These are phyloP conservation scores for cat (Felis catus) DNA, from an alignment of 2,113 vertebrate species.

Conservation along the genomic window DNA sequence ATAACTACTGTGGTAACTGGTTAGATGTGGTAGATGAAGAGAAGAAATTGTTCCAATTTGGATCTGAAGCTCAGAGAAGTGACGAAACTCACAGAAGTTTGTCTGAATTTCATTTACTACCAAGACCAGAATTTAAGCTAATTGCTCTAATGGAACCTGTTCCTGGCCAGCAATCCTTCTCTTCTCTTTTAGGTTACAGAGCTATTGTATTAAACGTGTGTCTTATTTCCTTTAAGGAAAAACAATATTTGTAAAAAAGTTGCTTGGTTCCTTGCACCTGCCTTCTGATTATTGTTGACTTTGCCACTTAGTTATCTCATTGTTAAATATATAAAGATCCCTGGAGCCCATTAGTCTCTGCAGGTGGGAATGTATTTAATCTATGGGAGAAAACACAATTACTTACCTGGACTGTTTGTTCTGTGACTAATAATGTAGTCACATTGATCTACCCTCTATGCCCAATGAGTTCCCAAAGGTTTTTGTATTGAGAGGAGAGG, in stretches of 20 bases:
- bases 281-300: conserved; percentile 73
- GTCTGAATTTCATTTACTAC: background rate
- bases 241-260: conserved; percentile 69
- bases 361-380: conserved; percentile 72
- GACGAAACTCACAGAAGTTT: conserved; percentile 1
- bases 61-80: background rate
- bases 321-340: conserved; percentile 70
- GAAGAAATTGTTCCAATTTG: conserved; percentile 39
- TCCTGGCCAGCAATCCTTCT: conserved; percentile 19
- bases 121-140: background rate
- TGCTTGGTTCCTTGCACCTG: conserved; percentile 68
- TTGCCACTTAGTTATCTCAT: conserved; percentile 69
- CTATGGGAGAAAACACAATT: conserved; percentile 73
- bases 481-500: background rate
- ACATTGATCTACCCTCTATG: conserved; percentile 46
- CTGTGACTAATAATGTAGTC: conserved; percentile 69
- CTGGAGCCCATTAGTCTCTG: conserved; percentile 55
- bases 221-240: conserved; percentile 69
- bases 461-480: background rate
- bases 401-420: conserved; percentile 73
- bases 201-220: conserved; percentile 58
- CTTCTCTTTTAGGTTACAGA: conserved; percentile 54
- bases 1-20: background rate
- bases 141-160: background rate
- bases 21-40: conserved; percentile 1